Conservation (phyloP, 2,113 vertebrate species). For the Chinchilla lanigera region DNA sequence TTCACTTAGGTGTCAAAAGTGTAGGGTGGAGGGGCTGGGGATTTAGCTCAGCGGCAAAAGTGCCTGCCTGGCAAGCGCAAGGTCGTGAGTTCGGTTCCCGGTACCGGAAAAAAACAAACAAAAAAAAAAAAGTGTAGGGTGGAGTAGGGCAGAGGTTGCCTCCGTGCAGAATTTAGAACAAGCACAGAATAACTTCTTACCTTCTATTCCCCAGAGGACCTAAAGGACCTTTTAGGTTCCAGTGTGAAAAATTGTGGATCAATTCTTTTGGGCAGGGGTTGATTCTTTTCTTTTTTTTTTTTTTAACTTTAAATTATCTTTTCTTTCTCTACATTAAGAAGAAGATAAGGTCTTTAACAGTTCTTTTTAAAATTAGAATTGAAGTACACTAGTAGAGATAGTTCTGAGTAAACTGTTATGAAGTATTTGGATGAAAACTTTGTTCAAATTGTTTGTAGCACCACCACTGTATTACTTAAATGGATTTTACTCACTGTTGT, state of each 20-base stretch:
- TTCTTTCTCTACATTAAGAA: neutral
- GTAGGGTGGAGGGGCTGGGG: neutral
- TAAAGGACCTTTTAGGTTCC: neutral
- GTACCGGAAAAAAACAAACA: too few relatives aligned
- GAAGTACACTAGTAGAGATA: neutral
- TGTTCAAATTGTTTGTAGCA: neutral
- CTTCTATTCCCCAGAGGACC: neutral
- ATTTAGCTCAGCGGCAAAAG: too few relatives aligned
- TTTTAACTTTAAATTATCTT: slow-evolving; percentile 19
- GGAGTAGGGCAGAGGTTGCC: neutral
- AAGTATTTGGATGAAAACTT: neutral
- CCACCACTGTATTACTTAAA: neutral
- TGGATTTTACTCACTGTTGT: neutral
- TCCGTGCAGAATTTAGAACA: neutral
- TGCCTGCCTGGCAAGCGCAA: too few relatives aligned
- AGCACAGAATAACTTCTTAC: neutral
- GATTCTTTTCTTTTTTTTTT: neutral
- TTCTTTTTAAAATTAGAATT: slow-evolving; percentile 26
- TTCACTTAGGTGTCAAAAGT: neutral
- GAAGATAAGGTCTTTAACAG: neutral
- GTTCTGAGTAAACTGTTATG: neutral
- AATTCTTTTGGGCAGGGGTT: neutral
- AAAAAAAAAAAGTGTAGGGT: neutral
- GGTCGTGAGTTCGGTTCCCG: too few relatives aligned
- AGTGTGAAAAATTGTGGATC: neutral